Evolutionary conservation across 1,140 invertebrate genomes (phyloP), one percentile per base, ranked within the genome.

Genomic region (Sarcophaga bullata): DNA sequence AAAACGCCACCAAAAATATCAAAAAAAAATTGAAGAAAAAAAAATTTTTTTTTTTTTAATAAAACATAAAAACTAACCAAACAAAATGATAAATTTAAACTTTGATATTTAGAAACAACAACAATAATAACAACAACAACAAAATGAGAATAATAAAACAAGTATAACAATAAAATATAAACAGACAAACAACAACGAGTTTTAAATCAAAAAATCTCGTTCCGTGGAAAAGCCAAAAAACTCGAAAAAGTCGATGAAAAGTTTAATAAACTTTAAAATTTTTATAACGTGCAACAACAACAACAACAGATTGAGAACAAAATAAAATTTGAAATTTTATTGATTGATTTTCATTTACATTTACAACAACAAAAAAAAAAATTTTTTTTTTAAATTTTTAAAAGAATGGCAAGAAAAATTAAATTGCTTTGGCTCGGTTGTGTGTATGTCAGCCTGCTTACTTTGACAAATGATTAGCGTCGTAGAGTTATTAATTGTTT

Each of bases 261-360:
- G 62, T 68, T 68, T 68, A 68, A 68, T 68, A 68, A 68, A 68
- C 62, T 68, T 68, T 68, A 68, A 68, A 68, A 68, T 17, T 68
- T 68, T 68, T n/a, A 58, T 58, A 58, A 58, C 10, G 54, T 37
- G 25, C 25, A 2, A 37, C 4, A 58, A 58, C 54, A 11, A 13
- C 17, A 68, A 68, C 62, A 68, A 68, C 19, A 68, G 19, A 19
- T 11, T 15, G 6, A 11, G n/a, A 58, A 58, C n/a, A 58, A 58
- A 13, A 58, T 15, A 58, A 9, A 68, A 19, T 17, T 37, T 37
- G 1, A 37, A 37, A 37, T 37, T 37, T 37, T 37, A 37, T 37
- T 37, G 25, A 37, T 37, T 37, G 25, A 37, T 37, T 37, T 37
- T 37, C 25, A 37, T 2, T 37, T 37, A n/a, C 25, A 37, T 37